Percentiles rank a stretch among this genome's conserved stretches.
Conservation (phyloP, 2,888 invertebrate species). For the Esperia sulphurella region DNA sequence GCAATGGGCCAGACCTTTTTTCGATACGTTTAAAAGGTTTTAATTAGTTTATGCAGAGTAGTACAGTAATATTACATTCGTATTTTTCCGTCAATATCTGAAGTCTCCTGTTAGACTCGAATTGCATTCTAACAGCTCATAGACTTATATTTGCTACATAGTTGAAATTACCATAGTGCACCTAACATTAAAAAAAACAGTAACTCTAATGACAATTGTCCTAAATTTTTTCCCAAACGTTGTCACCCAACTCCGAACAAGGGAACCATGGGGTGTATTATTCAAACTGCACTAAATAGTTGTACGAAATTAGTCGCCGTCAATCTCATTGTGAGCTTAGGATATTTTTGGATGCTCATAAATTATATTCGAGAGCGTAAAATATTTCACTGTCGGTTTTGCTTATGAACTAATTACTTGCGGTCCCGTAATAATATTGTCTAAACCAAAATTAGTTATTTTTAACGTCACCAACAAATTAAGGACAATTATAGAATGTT, state of each 20-base stretch:
- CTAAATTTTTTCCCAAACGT: neutral
- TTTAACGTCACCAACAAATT: neutral
- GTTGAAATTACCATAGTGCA: no score
- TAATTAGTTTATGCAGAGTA: no score
- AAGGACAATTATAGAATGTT: neutral
- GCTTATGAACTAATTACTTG: slow-evolving; percentile 51
- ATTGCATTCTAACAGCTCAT: no score
- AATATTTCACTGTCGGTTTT: slow-evolving; percentile 33
- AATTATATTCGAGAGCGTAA: slow-evolving; percentile 55
- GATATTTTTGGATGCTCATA: slow-evolving; percentile 53
- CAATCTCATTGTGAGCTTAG: slow-evolving; percentile 35
- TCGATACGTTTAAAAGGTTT: no score
- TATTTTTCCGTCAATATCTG: no score
- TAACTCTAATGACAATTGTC: neutral
- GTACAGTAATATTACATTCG: no score
- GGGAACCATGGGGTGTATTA: slow-evolving; percentile 40
- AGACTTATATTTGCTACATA: no score
- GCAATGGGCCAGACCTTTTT: no score
- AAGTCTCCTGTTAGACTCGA: no score
- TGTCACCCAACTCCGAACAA: slow-evolving; percentile 22
- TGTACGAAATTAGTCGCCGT: slow-evolving; percentile 60
- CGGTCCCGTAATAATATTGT: slow-evolving; percentile 1
- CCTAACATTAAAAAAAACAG: no score
- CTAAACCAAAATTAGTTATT: slow-evolving; percentile 4
- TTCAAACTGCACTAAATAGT: slow-evolving; percentile 49